phyloP scores from a whole-genome alignment of 2,888 invertebrate genomes.

The Microctonus hyperodae region DNA sequence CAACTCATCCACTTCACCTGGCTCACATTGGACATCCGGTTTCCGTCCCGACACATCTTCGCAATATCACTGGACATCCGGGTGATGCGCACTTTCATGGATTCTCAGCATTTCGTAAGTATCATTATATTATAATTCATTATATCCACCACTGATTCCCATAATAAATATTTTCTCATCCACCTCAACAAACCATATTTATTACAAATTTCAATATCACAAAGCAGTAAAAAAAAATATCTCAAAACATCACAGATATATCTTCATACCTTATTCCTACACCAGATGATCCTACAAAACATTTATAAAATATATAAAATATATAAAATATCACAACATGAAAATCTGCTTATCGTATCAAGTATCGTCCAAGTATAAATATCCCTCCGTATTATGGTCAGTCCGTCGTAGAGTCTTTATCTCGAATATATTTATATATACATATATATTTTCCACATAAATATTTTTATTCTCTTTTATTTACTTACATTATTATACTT shows the following conservation, averaged over 20 bases:
- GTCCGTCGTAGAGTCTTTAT: constrained; percentile 22
- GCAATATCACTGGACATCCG: constrained; percentile 46
- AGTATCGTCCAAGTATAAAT: constrained; percentile 12
- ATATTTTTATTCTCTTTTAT: too few species aligned
- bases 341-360: constrained; percentile 34
- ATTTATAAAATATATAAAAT: neutral
- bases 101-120: constrained; percentile 66
- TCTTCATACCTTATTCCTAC: too few species aligned
- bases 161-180: neutral
- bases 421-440: constrained; percentile 12
- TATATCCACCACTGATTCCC: neutral
- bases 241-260: neutral
- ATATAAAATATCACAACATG: neutral
- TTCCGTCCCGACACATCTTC: constrained; percentile 48
- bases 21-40: constrained; percentile 64
- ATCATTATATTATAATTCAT: neutral
- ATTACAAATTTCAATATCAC: neutral
- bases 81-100: constrained; percentile 61
- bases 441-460: neutral
- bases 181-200: too few species aligned
- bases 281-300: too few species aligned
- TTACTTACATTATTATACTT: too few species aligned
- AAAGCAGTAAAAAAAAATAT: neutral
- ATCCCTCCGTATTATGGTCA: constrained; percentile 13
- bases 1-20: constrained; percentile 57